Base-by-base conservation (phyloP, 2,797 vertebrate species). In the Sebastes vulpes region DNA sequence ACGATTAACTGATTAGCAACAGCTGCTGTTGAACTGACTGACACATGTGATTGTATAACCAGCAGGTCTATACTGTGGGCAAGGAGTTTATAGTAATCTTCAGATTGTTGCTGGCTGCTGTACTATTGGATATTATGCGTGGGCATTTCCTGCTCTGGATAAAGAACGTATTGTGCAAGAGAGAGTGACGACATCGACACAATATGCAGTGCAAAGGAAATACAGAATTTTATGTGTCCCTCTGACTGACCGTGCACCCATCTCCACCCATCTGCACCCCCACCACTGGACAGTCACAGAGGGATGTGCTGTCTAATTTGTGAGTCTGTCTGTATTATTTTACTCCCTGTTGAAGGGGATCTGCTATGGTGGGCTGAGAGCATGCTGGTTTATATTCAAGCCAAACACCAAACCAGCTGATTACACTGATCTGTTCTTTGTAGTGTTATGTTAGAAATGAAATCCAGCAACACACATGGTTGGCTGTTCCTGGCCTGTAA, bases 131-230 rank as follows among this genome's bases (percentile, higher is more conserved):
- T 76, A 64, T 81, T 84, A 81, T 79, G 78, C 68, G 38, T 20
- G 81, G 82, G 89, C 88, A 85, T 92, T 94, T 94, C 92, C 93
- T 91, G 88, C 72, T 58, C 61, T 68, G 75, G 72, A 95, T 90
- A 95, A 93, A 92, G 90, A 78, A 61, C 31, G 56, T 81, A 90
- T 90, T 95, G 93, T 95, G 74, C 25, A 9, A 35, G 77, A 77
- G 65, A 83, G 85, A 84, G 79, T 93, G 90, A 93, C 69, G 79
- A 65, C 92, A 94, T 90, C 76, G 18, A 52, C 66, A 50, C 79
- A 78, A 74, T 86, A 92, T 70, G 80, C 72, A 46, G 58, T 83
- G 57, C 77, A 88, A 76, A 80, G 90, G 35, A 84, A 87, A 87
- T 81, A 66, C 79, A 84, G 74, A 87, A 69, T 72, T 42, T 42